Base-by-base conservation (phyloP, 2,888 invertebrate genomes). In the Idaea aversata region DNA sequence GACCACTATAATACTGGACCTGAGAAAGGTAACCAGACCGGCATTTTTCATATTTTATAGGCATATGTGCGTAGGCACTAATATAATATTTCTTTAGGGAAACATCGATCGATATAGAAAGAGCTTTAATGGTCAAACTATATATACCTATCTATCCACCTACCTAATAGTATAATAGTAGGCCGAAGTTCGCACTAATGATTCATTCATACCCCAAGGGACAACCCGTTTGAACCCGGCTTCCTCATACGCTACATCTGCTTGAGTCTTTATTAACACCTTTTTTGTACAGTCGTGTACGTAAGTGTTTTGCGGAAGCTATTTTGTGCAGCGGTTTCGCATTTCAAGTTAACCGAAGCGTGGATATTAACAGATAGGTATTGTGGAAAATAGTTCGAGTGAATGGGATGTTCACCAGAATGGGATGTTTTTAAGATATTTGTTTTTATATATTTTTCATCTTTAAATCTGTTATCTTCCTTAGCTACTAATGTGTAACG, bases 161-260 rank as follows among this genome's bases (percentile, higher is more conserved):
- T 64, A 63, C 47, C 4, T 13, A 47, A 13, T 62, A 63, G 47
- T 10, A 47, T 47, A 10, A 47, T 47, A 47, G 47, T 47, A 47
- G 47, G 7, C 47, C 47, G 47, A 47, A 47, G 64, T 67, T 68
- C 65, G 68, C 65, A 64, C 67, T 68, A 70, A 72, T 72, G 68
- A 72, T 72, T 72, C 70, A 72, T 72, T 68, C 68, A 72, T 70
- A 65, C 63, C 63, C 66, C 47, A 4, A 4, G 61, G 6, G 47
- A 36, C 63, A 65, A 63, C 61, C 34, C 59, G 34, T 63, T 61
- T 35, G 63, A 64, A 47, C 58, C 67, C 63, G 59, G 64, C 61
- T 64, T 63, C 66, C 65, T 63, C 47, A 64, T 38, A 15, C 47
- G 57, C 61, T 47, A 47, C 58, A 65, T 61, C 36, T 69, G 35